Evolutionary conservation across 2,113 vertebrate species (phyloP), one percentile per base, ranked within the genome.

Genomic region (Corythornis cristatus): DNA sequence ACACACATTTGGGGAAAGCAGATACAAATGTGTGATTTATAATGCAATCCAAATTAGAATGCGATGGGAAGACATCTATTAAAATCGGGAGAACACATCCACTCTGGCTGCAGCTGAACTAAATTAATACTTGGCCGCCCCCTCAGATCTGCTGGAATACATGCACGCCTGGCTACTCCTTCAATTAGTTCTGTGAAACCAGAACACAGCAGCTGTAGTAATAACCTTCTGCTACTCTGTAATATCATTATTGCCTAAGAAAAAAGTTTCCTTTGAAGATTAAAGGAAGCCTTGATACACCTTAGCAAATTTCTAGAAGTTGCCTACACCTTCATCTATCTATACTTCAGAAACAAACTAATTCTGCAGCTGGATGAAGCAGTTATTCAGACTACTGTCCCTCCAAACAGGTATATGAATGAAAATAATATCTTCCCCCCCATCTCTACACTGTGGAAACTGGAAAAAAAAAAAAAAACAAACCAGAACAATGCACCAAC

Each of bases 91-190:
- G 87, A 95, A 89, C 58, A 54, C 29, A 79, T 73, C 78, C 73
- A 79, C 42, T 76, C 54, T 70, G 54, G 29, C 67, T 84, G 77
- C 96, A 96, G 85, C 91, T 94, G 94, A 95, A 93, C 42, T 85
- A 57, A 73, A 96, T 95, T 93, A 95, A 61, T 92, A 89, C 58
- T 95, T 96, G 93, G 89, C 93, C 96, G 82, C 58, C 60, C 82
- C 72, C 43, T 94, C 75, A 83, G 79, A 95, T 85, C 54, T 91
- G 50, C 54, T 89, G 88, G 71, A 95, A 89, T 64, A 93, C 64
- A 83, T 42, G 46, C 51, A 37, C 2, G 46, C 82, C 46, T 83
- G 60, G 62, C 95, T 93, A 91, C 84, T 96, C 85, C 85, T 93
- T 89, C 91, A 89, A 87, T 85, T 66, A 94, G 67, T 70, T 76